Evolutionary conservation across 2,797 vertebrate genomes (phyloP).

Genomic region (Gallinago stenura): DNA sequence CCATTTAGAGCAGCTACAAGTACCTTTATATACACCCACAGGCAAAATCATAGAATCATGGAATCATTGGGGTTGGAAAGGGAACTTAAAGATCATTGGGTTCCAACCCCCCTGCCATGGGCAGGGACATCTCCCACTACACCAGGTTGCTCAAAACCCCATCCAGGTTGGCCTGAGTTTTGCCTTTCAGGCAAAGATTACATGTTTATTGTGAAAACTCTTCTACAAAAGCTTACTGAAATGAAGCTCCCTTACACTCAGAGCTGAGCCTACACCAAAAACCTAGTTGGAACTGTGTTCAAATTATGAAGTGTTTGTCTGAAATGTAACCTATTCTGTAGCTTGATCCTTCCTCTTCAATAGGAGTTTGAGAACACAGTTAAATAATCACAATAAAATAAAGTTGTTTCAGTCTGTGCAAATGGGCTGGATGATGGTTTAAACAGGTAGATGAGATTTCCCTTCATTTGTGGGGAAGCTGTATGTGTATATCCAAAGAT

Average conservation of each 20-base stretch:
- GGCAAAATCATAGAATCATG: neutral
- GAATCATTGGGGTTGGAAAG: no score
- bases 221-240: neutral
- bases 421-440: neutral
- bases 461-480: neutral
- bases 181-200: slow-evolving; percentile 3
- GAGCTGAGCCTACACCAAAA: neutral
- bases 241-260: neutral
- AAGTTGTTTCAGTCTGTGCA: neutral
- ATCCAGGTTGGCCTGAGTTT: neutral
- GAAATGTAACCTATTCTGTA: neutral
- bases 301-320: neutral
- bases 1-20: neutral
- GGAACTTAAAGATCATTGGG: no score
- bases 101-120: no score
- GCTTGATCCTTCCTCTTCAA: neutral
- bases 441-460: slow-evolving; percentile 30
- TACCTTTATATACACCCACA: neutral
- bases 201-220: neutral
- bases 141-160: no score
- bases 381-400: neutral
- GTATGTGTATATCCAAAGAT: neutral
- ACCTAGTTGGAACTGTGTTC: neutral
- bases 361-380: neutral
- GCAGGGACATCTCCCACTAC: no score